Evolutionary conservation across 2,888 invertebrate species (phyloP), one percentile per base, ranked within the genome.

Genomic region (Gastracanthus pulcherrimus): DNA sequence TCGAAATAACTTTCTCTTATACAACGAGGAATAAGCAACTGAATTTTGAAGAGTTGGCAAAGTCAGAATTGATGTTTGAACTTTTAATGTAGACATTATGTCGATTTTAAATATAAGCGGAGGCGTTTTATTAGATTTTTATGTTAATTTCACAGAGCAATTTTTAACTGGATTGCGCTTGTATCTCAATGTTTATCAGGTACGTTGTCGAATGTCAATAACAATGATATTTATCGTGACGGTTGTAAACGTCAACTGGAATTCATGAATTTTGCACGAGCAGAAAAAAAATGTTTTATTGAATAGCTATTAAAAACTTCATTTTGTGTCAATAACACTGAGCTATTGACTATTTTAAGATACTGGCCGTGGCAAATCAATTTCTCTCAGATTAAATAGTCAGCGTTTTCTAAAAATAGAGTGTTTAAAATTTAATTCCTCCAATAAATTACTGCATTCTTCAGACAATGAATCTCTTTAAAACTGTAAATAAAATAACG

Each of bases 81-180:
- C 55, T 48, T 36, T 67, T 58, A 76, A 69, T 69, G 41, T 60
- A 36, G n/a, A 75, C 58, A 36, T 48, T 48, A 11, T 38, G 38
- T 41, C 31, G 66, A 78, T 77, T 38, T 69, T 60, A 58, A 76
- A 58, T 58, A 76, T 76, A 76, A 19, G 41, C 26, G 6, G 29
- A 76, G 26, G 69, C 58, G 48, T 48, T 77, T 78, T 71, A 78
- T 78, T 78, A 48, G n/a, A 31, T 41, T 71, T 78, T 71, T 55
- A 78, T 78, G 78, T 16, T 60, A 60, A 72, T 36, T 23, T 45
- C n/a, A 4, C 13, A 13, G n/a, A 11, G 11, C 45, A 11, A 11
- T 41, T 41, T 41, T 41, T 45, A 16, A n/a, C 13, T 45, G 16
- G 26, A 67, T 11, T 16, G 67, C 29, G n/a, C 26, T 26, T 23